A percentile compares a stretch with the other conserved stretches of the same genome.
Evolutionary conservation across 2,113 vertebrate genomes (phyloP).

Genomic region (Axis porcinus): DNA sequence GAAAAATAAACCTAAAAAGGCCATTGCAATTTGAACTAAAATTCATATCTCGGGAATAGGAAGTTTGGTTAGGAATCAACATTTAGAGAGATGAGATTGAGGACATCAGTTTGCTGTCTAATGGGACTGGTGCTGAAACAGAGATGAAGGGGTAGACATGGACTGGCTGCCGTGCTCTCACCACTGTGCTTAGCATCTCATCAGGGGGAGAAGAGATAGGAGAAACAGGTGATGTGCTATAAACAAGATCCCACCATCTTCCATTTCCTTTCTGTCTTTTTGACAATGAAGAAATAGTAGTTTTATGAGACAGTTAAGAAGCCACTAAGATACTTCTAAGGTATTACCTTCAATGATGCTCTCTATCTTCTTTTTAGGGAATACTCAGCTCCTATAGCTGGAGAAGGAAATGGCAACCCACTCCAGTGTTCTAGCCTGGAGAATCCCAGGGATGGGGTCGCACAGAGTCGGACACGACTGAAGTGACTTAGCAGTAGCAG

Average conservation of each 20-base stretch:
- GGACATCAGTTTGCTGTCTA: not conserved
- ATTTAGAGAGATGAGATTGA: not conserved
- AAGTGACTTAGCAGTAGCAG: no score
- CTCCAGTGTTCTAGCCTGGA: no score
- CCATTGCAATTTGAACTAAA: not conserved
- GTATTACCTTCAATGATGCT: slow-evolving; percentile 74
- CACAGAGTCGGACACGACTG: no score
- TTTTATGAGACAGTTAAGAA: not conserved
- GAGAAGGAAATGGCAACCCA: no score
- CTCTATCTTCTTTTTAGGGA: slow-evolving; percentile 85
- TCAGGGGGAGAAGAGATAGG: not conserved
- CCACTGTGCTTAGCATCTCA: not conserved
- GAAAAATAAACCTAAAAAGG: not conserved
- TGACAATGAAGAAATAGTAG: slow-evolving; percentile 2
- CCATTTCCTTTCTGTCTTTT: not conserved
- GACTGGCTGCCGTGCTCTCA: not conserved
- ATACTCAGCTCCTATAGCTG: slow-evolving; percentile 88
- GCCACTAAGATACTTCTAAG: not conserved
- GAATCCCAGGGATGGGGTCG: no score
- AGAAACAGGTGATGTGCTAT: not conserved
- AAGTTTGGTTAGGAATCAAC: not conserved
- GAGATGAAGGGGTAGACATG: not conserved
- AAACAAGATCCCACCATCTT: not conserved
- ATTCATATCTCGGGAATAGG: not conserved
- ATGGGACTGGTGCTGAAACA: not conserved